These are phyloP conservation scores for Colletes latitarsis DNA, from an alignment of 1,140 invertebrate genomes.

Conservation along the genomic window DNA sequence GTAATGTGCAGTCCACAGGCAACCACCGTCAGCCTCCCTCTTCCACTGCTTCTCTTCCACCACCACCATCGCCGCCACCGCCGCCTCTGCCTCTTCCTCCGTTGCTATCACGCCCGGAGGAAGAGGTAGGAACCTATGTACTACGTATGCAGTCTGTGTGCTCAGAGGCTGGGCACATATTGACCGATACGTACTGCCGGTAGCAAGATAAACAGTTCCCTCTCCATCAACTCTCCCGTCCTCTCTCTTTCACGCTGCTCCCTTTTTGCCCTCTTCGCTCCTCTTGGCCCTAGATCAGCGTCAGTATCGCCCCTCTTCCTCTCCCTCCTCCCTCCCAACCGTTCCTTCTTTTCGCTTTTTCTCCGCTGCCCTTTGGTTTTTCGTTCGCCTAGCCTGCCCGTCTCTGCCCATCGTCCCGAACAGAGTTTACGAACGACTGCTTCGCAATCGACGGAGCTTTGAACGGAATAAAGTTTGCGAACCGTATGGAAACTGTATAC, in stretches of 20 bases:
- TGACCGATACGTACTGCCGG: conserved; percentile 76
- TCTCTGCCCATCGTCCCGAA: no score
- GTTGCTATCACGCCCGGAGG: conserved; percentile 59
- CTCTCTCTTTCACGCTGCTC: conserved; percentile 47
- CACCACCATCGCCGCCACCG: background rate
- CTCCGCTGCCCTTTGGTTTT: conserved; percentile 5
- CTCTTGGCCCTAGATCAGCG: background rate
- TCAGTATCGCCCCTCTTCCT: background rate
- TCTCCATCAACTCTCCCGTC: conserved; percentile 52
- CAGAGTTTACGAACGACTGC: background rate
- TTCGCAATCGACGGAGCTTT: background rate
- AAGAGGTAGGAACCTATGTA: conserved; percentile 66
- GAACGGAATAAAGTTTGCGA: background rate
- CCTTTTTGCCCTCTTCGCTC: conserved; percentile 28
- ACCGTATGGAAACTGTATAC: no score
- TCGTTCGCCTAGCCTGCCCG: background rate
- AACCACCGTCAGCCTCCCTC: conserved; percentile 48
- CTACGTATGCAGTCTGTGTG: conserved; percentile 71
- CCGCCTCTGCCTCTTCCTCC: background rate
- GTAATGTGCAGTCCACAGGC: conserved; percentile 67
- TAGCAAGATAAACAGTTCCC: conserved; percentile 76
- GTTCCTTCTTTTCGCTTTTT: background rate
- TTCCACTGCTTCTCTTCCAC: background rate
- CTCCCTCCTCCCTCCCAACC: background rate
- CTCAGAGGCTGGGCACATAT: conserved; percentile 76